Percentiles rank a stretch among this genome's conserved stretches.
Conservation (phyloP, 2,797 vertebrate species). For the Staurois parvus region DNA sequence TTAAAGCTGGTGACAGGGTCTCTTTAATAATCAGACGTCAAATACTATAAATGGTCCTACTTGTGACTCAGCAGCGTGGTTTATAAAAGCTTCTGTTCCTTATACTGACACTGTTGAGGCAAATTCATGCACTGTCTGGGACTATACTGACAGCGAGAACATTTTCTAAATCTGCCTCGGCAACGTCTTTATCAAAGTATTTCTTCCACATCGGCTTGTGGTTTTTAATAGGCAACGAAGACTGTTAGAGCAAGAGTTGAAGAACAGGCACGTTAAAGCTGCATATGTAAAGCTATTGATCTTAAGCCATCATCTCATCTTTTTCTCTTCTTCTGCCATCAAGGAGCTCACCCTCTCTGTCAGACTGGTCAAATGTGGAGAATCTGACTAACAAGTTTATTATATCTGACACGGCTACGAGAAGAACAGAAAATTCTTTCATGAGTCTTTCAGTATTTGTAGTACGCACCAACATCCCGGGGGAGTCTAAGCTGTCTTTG, state of each 20-base stretch:
- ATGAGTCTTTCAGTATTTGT: conserved; percentile 31
- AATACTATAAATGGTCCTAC: neutral
- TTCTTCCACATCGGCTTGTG: conserved; percentile 15
- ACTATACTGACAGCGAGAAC: conserved; percentile 18
- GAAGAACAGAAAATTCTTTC: conserved; percentile 48
- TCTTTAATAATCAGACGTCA: neutral
- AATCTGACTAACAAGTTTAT: conserved; percentile 57
- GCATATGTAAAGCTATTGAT: conserved; percentile 55
- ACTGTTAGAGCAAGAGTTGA: conserved; percentile 35
- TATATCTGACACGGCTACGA: conserved; percentile 43
- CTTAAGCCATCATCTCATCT: conserved; percentile 52
- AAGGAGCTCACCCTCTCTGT: conserved; percentile 38
- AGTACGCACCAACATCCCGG: conserved; percentile 6
- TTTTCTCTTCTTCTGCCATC: conserved; percentile 39
- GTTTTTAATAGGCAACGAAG: conserved; percentile 43
- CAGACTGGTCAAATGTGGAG: conserved; percentile 48
- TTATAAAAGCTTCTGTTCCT: neutral
- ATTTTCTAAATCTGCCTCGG: conserved; percentile 16
- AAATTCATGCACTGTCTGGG: neutral
- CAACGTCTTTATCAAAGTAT: conserved; percentile 20
- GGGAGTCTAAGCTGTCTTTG: conserved; percentile 5
- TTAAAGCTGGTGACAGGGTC: neutral
- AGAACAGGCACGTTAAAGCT: conserved; percentile 12
- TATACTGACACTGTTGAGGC: conserved; percentile 3
- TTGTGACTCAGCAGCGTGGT: conserved; percentile 8